Evolutionary conservation across 2,888 invertebrate genomes (phyloP).

Genomic region (Troides oblongomaculatus): DNA sequence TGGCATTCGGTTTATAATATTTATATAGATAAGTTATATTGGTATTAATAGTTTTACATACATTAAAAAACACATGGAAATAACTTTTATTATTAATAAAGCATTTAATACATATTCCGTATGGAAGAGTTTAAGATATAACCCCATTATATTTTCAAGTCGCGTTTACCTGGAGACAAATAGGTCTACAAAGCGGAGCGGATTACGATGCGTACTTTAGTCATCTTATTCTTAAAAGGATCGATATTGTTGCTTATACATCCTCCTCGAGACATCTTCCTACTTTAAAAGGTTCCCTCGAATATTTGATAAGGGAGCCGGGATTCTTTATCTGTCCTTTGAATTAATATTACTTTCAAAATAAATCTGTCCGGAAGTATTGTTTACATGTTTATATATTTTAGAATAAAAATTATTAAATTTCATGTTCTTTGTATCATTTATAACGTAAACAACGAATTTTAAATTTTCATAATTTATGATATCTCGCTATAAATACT

Average conservation of each 20-base stretch:
- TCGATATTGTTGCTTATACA: constrained; percentile 72
- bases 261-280: constrained; percentile 52
- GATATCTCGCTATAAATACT: too few species aligned
- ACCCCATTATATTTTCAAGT: constrained; percentile 26
- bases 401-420: background rate
- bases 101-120: background rate
- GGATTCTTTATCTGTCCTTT: constrained; percentile 61
- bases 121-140: background rate
- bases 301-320: constrained; percentile 70
- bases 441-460: too few species aligned
- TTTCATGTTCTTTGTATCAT: too few species aligned
- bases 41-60: background rate
- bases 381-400: constrained; percentile 7
- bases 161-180: constrained; percentile 33
- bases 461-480: too few species aligned
- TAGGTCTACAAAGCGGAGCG: constrained; percentile 37
- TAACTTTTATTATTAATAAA: background rate
- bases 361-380: constrained; percentile 23
- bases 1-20: background rate
- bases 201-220: constrained; percentile 67
- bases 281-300: constrained; percentile 65
- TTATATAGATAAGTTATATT: background rate
- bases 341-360: constrained; percentile 39
- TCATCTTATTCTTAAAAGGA: constrained; percentile 67
- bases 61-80: background rate